phyloP scores from a whole-genome alignment of 2,888 invertebrate genomes.

The Scaptomyza cyrtandrae region DNA sequence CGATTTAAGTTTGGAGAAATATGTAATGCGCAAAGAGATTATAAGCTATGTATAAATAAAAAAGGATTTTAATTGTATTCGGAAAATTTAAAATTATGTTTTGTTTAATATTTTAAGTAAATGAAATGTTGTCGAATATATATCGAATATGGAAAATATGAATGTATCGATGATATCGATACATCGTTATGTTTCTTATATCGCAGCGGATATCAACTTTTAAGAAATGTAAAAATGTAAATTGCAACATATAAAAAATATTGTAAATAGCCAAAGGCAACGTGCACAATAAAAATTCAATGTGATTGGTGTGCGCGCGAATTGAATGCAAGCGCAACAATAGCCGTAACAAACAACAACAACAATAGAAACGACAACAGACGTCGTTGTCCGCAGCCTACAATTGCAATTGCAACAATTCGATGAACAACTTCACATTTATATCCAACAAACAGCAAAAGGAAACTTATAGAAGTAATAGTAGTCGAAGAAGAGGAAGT shows the following conservation, averaged over 20 bases:
- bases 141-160: constrained; percentile 27
- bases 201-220: constrained; percentile 67
- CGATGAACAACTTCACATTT: constrained; percentile 61
- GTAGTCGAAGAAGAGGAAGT: constrained; percentile 54
- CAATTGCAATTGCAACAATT: constrained; percentile 74
- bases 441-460: constrained; percentile 49
- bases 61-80: background rate
- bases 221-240: constrained; percentile 73
- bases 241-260: constrained; percentile 56
- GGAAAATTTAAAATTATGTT: background rate
- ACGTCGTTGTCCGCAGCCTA: constrained; percentile 49
- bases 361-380: constrained; percentile 51
- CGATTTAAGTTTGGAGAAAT: background rate
- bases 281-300: constrained; percentile 47
- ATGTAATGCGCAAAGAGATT: background rate
- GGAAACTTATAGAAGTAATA: constrained; percentile 46
- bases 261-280: constrained; percentile 63
- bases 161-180: constrained; percentile 47
- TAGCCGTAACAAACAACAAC: constrained; percentile 43
- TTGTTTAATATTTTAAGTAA: constrained; percentile 1
- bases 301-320: constrained; percentile 66
- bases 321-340: constrained; percentile 53
- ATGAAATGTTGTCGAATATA: constrained; percentile 22
- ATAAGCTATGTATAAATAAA: background rate
- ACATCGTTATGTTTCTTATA: constrained; percentile 50